These are phyloP conservation scores for Pinctada fucata DNA, from an alignment of 2,888 invertebrate species.

Conservation along the genomic window DNA sequence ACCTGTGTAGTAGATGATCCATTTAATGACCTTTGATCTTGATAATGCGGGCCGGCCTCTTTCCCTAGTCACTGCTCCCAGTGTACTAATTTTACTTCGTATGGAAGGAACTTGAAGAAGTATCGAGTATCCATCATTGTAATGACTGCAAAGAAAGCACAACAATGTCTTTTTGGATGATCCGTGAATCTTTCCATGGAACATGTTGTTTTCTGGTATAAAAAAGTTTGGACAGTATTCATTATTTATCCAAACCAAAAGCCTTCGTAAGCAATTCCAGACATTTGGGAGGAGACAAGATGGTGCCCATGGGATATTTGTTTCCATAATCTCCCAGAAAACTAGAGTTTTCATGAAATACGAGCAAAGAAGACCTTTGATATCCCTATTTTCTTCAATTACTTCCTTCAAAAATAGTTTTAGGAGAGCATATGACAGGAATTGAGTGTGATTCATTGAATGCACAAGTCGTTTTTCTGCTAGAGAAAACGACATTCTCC, in stretches of 20 bases:
- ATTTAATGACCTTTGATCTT: too few species aligned
- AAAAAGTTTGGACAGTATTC: neutral
- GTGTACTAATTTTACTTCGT: too few species aligned
- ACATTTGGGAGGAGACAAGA: neutral
- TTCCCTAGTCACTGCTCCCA: too few species aligned
- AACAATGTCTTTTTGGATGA: too few species aligned
- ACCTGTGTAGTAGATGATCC: too few species aligned
- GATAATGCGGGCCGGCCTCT: too few species aligned
- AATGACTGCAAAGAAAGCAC: too few species aligned
- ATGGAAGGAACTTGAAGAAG: too few species aligned
- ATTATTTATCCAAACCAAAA: neutral
- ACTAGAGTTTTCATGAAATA: conserved; percentile 30
- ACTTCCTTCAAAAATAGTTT: conserved; percentile 21
- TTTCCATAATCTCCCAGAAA: neutral
- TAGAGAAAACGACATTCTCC: conserved; percentile 22
- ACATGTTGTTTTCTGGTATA: neutral
- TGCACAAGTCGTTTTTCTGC: conserved; percentile 23
- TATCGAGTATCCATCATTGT: too few species aligned
- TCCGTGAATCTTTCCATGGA: too few species aligned
- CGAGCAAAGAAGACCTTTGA: conserved; percentile 16
- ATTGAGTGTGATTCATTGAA: conserved; percentile 25
- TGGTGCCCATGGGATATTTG: neutral
- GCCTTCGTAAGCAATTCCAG: neutral
- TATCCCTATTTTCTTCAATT: conserved; percentile 1
- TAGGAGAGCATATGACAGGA: conserved; percentile 20